These are phyloP conservation scores for Uloborus diversus DNA, from an alignment of 1,140 invertebrate species.

Conservation along the genomic window DNA sequence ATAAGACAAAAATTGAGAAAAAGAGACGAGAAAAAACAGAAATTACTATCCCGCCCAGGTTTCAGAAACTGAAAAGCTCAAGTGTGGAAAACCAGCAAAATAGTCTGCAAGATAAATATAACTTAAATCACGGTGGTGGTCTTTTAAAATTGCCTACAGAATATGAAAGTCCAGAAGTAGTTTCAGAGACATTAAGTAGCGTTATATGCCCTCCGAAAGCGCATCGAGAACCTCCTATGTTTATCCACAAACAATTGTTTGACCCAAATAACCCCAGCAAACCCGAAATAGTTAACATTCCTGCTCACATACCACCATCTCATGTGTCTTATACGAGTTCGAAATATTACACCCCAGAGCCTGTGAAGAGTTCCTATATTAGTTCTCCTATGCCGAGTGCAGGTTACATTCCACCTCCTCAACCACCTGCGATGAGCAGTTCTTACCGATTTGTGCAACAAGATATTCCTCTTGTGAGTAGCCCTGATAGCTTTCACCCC, in stretches of 20 bases:
- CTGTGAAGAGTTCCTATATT: neutral
- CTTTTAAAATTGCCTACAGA: slow-evolving; percentile 36
- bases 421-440: slow-evolving; percentile 1
- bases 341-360: neutral
- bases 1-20: slow-evolving; percentile 12
- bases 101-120: neutral
- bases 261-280: slow-evolving; percentile 77
- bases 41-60: slow-evolving; percentile 24
- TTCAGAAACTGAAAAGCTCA: slow-evolving; percentile 24
- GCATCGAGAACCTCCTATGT: slow-evolving; percentile 52
- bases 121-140: slow-evolving; percentile 22
- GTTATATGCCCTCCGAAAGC: neutral
- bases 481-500: neutral
- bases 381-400: neutral
- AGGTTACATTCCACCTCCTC: slow-evolving; percentile 39
- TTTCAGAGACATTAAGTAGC: neutral
- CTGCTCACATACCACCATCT: slow-evolving; percentile 7
- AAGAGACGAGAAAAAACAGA: slow-evolving; percentile 15
- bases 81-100: neutral
- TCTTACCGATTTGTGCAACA: slow-evolving; percentile 10
- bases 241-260: slow-evolving; percentile 70
- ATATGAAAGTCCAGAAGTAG: slow-evolving; percentile 57
- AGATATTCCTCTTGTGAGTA: neutral
- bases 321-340: slow-evolving; percentile 2
- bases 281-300: slow-evolving; percentile 71